Base-by-base conservation (phyloP, 2,797 vertebrate genomes). In the Cacajao melanocephalus region DNA sequence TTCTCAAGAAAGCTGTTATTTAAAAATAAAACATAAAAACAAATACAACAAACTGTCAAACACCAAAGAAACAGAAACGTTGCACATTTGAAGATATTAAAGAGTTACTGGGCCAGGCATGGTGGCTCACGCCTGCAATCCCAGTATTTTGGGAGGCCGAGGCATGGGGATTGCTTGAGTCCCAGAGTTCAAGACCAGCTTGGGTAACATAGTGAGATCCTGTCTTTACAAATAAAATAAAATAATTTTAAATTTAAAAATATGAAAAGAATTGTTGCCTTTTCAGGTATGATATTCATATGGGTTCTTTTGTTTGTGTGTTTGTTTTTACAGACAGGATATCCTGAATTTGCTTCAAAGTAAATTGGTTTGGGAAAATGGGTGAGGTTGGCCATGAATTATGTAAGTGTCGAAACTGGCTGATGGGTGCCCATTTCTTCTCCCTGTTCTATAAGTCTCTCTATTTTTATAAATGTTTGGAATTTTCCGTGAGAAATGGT, bases 381-480 rank as follows among this genome's bases (percentile, higher is more conserved):
- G 20, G 39, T 17, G 0, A 52, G 50, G 12, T 2, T 6, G 12
- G 17, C 1, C 41, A 0, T 2, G 9, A 26, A 41, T 30, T 14
- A 7, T 1, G 0, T 13, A 2, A 4, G 9, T 4, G n/a, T 28
- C 3, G n/a, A n/a, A 15, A 61, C 39, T 1, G 6, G 0, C 6
- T 0, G 7, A 17, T 39, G 6, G n/a, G 12, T 1, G 4, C 70
- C 9, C 22, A 0, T 11, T 28, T 13, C 12, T 7, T 19, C 48
- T 36, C 22, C 90, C 28, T 33, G 7, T 72, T 52, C 17, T 26
- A 3, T 1, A 24, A 20, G 13, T 33, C 36, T 58, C 33, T 24
- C 19, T 4, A 1, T 13, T 57, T 64, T 8, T 61, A n/a, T 50
- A 7, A 22, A 19, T 20, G 14, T 22, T 28, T 22, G 46, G 4